phyloP scores from a whole-genome alignment of 2,888 invertebrate genomes.

The Mactromeris polynyma region DNA sequence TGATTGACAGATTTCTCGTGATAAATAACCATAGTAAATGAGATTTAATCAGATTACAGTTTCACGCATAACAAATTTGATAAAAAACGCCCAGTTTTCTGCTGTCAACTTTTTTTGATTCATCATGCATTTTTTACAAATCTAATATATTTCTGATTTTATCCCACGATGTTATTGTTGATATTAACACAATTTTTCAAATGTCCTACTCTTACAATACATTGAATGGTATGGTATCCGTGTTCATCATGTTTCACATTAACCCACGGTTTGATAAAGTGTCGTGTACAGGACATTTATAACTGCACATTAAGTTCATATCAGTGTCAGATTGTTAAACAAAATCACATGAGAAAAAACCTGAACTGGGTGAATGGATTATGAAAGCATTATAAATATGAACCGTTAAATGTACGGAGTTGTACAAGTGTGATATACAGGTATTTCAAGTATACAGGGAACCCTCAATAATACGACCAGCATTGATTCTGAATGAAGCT shows the following conservation, averaged over 20 bases:
- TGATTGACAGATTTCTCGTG: slow-evolving; percentile 33
- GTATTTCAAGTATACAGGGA: neutral
- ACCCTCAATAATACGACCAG: neutral
- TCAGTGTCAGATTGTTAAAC: neutral
- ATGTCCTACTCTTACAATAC: neutral
- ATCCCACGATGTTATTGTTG: neutral
- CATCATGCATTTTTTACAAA: neutral
- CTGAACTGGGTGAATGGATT: neutral
- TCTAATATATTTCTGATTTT: neutral
- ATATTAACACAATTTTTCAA: neutral
- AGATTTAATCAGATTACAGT: slow-evolving; percentile 32
- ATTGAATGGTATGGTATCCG: neutral
- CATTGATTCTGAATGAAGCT: too few species aligned
- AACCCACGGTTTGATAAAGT: neutral
- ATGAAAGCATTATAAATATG: neutral
- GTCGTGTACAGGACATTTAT: neutral
- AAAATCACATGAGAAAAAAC: slow-evolving; percentile 9
- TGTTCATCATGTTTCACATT: neutral
- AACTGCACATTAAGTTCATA: neutral
- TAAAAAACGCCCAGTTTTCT: neutral
- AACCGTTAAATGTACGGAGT: neutral
- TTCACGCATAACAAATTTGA: slow-evolving; percentile 17
- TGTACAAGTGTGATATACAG: neutral
- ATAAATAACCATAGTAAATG: slow-evolving; percentile 4
- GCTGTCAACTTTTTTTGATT: neutral